Evolutionary conservation across 2,113 vertebrate species (phyloP), one percentile per base, ranked within the genome.

Genomic region (Taurulus bubalis): DNA sequence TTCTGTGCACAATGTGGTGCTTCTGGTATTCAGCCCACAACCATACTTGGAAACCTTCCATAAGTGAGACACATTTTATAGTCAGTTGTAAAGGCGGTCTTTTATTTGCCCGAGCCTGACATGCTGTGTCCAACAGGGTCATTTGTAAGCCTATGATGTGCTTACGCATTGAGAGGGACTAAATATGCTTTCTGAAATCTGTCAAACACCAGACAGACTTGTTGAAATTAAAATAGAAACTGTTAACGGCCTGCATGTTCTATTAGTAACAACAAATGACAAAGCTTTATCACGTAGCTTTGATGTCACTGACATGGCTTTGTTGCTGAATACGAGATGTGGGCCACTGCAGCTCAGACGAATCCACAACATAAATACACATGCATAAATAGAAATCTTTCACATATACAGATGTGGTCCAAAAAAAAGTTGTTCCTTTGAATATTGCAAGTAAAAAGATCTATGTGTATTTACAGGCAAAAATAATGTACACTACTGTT

Each of bases 281-380:
- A 69, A 85, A 55, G 69, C 71, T 76, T 77, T 30, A 42, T 84
- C 30, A 0, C 11, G 69, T n/a, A 28, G 67, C 78, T 88, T 88
- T 86, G 83, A 83, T 77, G 71, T 73, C 30, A 20, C 78, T 77
- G 55, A 55, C 58, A 36, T 49, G 16, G 38, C 69, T 85, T 71
- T 79, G 59, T 42, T 38, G 53, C 62, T 38, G 53, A 70, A 63
- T 14, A 76, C 34, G 32, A 49, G 34, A 59, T 32, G 65, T 12
- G 55, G 30, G 53, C 76, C 42, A 53, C 32, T 40, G 49, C 53
- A 71, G 60, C 16, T 73, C 30, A 51, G 55, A 80, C 62, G 45
- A 71, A 79, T 45, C 59, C 7, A 49, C 24, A 40, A 22, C 32
- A 77, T n/a, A 60, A 74, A 58, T 40, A n/a, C n/a, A n/a, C n/a